Conservation (phyloP, 2,113 vertebrate species). For the Neodon shergylaensis region DNA sequence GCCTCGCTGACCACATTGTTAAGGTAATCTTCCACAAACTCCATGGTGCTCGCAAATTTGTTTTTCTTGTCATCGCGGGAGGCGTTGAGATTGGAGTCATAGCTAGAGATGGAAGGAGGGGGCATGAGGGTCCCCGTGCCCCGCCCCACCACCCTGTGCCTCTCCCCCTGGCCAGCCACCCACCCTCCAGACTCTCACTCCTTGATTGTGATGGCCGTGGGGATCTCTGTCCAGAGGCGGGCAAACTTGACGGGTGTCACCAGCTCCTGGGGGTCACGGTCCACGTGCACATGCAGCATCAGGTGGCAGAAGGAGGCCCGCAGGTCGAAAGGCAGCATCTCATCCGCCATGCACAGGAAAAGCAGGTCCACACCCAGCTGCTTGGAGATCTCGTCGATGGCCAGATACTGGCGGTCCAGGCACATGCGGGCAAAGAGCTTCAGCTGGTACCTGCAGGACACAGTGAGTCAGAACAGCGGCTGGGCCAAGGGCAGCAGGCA, state of each 20-base stretch:
- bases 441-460: conserved; percentile 93
- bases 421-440: conserved; percentile 99
- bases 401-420: conserved; percentile 97
- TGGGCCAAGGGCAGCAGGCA: background rate
- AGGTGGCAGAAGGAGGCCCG: conserved; percentile 98
- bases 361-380: conserved; percentile 97
- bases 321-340: conserved; percentile 95
- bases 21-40: conserved; percentile 98
- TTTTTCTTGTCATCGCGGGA: conserved; percentile 98
- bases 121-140: background rate
- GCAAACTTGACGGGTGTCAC: conserved; percentile 98
- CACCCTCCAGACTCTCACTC: conserved; percentile 87
- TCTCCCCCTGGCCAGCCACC: fast-evolving
- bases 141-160: background rate
- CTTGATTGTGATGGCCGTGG: conserved; percentile 97
- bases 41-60: conserved; percentile 97
- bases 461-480: background rate
- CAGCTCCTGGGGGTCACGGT: conserved; percentile 97
- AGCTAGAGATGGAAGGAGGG: conserved; percentile 84
- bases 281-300: conserved; percentile 98
- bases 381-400: conserved; percentile 98
- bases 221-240: conserved; percentile 97
- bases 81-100: conserved; percentile 96
- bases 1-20: conserved; percentile 96
- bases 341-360: conserved; percentile 98